These are phyloP conservation scores for Phallusia fumigata DNA, from an alignment of 23 tunicate genomes.

Conservation along the genomic window DNA sequence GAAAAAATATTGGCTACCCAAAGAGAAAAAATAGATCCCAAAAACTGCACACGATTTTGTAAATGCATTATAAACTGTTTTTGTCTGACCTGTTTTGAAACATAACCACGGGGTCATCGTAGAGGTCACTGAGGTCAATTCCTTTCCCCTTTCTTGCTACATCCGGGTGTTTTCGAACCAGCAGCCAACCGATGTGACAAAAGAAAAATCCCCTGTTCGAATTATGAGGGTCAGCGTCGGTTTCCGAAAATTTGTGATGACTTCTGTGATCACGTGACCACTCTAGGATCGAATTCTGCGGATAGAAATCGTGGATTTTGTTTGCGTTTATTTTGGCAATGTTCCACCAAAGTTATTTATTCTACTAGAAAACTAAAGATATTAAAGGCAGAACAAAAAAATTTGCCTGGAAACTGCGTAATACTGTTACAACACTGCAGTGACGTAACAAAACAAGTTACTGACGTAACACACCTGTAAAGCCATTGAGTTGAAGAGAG, in stretches of 20 bases:
- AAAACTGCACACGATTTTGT: no score
- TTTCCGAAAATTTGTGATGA: conserved; percentile 81
- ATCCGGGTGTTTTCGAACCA: conserved; percentile 84
- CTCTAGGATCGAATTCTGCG: conserved; percentile 75
- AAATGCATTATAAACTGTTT: no score
- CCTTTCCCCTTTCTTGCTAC: conserved; percentile 63
- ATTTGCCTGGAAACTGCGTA: no score
- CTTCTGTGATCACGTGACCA: conserved; percentile 86
- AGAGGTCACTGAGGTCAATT: conserved; percentile 52
- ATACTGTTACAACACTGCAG: no score
- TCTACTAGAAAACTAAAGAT: no score
- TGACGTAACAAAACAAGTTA: no score
- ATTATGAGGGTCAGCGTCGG: conserved; percentile 91
- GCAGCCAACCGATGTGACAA: conserved; percentile 85
- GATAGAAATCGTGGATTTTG: no score
- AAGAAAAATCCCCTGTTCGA: conserved; percentile 77
- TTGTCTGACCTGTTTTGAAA: conserved; percentile 55
- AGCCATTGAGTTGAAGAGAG: conserved; percentile 50
- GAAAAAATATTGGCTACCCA: no score
- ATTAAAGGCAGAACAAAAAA: no score
- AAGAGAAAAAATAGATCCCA: no score
- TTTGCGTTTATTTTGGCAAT: no score
- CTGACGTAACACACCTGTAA: conserved; percentile 44
- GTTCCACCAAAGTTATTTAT: no score
- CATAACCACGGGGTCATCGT: conserved; percentile 69